Evolutionary conservation across 1,140 invertebrate genomes (phyloP).

Genomic region (Drosophila ogumai): DNA sequence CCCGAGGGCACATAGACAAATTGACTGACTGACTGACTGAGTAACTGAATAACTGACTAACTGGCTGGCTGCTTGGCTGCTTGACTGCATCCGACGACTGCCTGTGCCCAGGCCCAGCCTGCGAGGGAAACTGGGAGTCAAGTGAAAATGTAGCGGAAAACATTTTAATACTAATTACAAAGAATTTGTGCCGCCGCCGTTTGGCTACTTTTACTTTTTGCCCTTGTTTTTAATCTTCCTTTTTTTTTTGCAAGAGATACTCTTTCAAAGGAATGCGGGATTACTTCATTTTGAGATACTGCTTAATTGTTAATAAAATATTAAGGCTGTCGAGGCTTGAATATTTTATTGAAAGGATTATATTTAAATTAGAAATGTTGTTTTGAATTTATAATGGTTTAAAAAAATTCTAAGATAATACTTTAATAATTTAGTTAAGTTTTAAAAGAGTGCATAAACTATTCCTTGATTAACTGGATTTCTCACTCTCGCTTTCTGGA

Average conservation of each 20-base stretch:
- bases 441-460: slow-evolving; percentile 18
- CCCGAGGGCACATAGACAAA: slow-evolving; percentile 75
- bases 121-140: slow-evolving; percentile 57
- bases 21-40: slow-evolving; percentile 78
- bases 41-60: slow-evolving; percentile 49
- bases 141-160: slow-evolving; percentile 83
- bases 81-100: slow-evolving; percentile 39
- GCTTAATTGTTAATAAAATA: neutral
- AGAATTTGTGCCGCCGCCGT: slow-evolving; percentile 79
- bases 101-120: slow-evolving; percentile 13
- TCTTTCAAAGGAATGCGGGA: neutral
- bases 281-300: neutral
- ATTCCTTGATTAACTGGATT: slow-evolving; percentile 6
- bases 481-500: slow-evolving; percentile 63
- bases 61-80: slow-evolving; percentile 37
- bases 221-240: slow-evolving; percentile 4
- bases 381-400: neutral
- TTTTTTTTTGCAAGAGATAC: slow-evolving; percentile 1
- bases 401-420: neutral
- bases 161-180: slow-evolving; percentile 84
- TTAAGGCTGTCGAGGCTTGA: neutral
- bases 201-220: slow-evolving; percentile 70
- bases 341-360: neutral
- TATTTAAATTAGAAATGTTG: too few relatives aligned
- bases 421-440: neutral